Base-by-base conservation (phyloP, 2,888 invertebrate species). In the Habroteleia sp. region DNA sequence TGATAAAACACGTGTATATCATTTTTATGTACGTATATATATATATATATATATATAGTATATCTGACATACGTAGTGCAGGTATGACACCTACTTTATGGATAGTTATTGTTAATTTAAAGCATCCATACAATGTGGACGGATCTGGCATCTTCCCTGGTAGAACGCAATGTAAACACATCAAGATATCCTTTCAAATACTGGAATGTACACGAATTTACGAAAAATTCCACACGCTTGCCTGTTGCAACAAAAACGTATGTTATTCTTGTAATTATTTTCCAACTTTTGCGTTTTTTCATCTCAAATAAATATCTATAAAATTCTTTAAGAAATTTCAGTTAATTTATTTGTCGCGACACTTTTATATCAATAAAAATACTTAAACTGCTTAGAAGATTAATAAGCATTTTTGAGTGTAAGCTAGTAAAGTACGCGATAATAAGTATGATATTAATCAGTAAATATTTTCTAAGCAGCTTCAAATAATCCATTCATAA, bases 191-290 rank as follows among this genome's bases (percentile, higher is more conserved):
- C 56, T 58, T 63, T 44, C 29, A 41, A 41, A 68, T 56, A 50
- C 35, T 11, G 37, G 60, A 60, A 60, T 60, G 60, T 16, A 20
- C 69, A 27, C 42, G 58, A 60, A 60, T 60, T 29, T 69, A 69
- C 42, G 48, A 69, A 50, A 60, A 69, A 69, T 69, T 48, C 29
- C 58, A 16, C 2, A 8, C 20, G 52, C 44, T 54, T 54, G 54
- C 14, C 44, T 54, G 54, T 44, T 46, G 60, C 39, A 31, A 54
- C 46, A 62, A 62, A 62, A 42, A 54, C 62, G 62, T 62, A 42
- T 71, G 69, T 69, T 60, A 60, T 60, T 60, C 52, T 69, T 60
- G 52, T 37, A 60, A 69, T 69, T 60, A 69, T 69, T 69, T 60
- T 25, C 16, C 17, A 13, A 52, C 37, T 42, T 29, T 58, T 44